phyloP scores from a whole-genome alignment of 2,888 invertebrate genomes.

The Eledona agricola region DNA sequence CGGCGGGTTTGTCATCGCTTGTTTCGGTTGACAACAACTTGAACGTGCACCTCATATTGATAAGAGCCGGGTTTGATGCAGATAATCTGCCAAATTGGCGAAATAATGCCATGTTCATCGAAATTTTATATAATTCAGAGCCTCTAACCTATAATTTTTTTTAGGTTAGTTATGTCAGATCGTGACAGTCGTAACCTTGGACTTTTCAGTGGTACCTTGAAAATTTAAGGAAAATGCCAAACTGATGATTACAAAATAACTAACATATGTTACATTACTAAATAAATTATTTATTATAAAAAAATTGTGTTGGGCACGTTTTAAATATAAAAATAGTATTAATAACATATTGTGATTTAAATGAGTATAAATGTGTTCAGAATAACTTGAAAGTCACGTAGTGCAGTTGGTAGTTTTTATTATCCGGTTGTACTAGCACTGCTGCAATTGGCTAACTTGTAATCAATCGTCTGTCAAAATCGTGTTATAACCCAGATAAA shows the following conservation, averaged over 20 bases:
- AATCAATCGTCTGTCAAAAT: too few relatives aligned
- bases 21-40: conserved; percentile 19
- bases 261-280: neutral
- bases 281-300: too few relatives aligned
- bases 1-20: conserved; percentile 18
- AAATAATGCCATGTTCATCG: conserved; percentile 24
- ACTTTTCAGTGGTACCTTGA: neutral
- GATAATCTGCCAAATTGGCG: conserved; percentile 1
- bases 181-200: neutral
- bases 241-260: neutral
- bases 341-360: too few relatives aligned
- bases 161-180: neutral
- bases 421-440: too few relatives aligned
- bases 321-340: too few relatives aligned
- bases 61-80: neutral
- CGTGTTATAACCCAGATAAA: too few relatives aligned
- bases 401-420: too few relatives aligned
- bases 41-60: neutral
- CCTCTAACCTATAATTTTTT: conserved; percentile 8
- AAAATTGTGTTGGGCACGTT: too few relatives aligned
- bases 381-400: too few relatives aligned
- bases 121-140: conserved; percentile 1
- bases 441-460: too few relatives aligned
- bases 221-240: neutral
- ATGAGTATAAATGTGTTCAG: too few relatives aligned